Evolutionary conservation across 2,888 invertebrate species (phyloP).

Genomic region (Melanotus villosus): DNA sequence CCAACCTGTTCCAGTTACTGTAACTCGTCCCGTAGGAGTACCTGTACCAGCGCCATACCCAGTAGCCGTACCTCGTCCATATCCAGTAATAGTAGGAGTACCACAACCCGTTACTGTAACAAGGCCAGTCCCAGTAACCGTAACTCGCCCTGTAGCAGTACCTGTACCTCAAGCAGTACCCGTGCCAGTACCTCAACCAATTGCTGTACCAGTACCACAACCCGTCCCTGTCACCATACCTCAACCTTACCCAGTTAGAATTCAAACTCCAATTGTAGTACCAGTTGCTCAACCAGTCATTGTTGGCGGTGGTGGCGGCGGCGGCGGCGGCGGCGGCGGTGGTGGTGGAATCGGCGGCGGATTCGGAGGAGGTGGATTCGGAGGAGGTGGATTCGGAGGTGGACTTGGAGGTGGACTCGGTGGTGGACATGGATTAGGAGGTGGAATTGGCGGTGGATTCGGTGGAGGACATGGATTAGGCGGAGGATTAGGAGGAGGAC

Average conservation of each 20-base stretch:
- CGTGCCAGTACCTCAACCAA: conserved; percentile 66
- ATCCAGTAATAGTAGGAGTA: conserved; percentile 67
- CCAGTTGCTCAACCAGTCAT: conserved; percentile 71
- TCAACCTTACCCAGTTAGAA: conserved; percentile 68
- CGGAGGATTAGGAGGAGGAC: conserved; percentile 36
- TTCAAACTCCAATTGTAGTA: conserved; percentile 70
- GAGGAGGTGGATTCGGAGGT: conserved; percentile 44
- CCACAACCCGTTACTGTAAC: conserved; percentile 64
- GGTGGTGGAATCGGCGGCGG: conserved; percentile 44
- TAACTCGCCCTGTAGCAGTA: conserved; percentile 64
- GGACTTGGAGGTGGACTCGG: conserved; percentile 48
- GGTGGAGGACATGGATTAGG: conserved; percentile 46
- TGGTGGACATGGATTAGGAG: conserved; percentile 44
- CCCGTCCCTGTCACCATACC: conserved; percentile 72
- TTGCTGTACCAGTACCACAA: conserved; percentile 69
- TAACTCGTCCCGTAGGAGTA: conserved; percentile 69
- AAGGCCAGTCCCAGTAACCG: conserved; percentile 64
- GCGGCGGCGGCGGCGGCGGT: conserved; percentile 49
- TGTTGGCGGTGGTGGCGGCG: conserved; percentile 56
- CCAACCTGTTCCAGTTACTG: conserved; percentile 66
- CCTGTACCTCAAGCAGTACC: conserved; percentile 71
- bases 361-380: conserved; percentile 38
- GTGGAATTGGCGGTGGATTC: conserved; percentile 48
- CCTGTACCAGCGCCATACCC: conserved; percentile 72
- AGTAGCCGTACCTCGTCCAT: conserved; percentile 69